Evolutionary conservation across 1,140 invertebrate species (phyloP).

Genomic region (Drosophila nannoptera): DNA sequence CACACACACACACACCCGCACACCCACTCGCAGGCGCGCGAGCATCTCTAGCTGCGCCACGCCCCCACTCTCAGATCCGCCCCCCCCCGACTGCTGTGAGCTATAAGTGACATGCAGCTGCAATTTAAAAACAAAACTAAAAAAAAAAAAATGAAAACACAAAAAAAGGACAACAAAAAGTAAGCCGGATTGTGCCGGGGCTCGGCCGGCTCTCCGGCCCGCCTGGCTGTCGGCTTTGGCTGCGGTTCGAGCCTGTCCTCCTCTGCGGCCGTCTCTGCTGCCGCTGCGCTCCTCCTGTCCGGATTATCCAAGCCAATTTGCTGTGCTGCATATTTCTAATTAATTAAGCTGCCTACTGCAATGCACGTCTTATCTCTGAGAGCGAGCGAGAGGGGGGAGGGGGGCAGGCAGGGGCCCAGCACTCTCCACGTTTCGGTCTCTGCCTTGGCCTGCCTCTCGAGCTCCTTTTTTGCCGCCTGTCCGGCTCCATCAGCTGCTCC

Average conservation of each 20-base stretch:
- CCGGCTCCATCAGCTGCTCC: constrained; percentile 39
- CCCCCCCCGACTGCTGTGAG: constrained; percentile 19
- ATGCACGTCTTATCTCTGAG: constrained; percentile 24
- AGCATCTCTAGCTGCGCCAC: constrained; percentile 12
- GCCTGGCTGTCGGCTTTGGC: neutral
- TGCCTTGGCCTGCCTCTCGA: too few species aligned
- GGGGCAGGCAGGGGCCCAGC: too few species aligned
- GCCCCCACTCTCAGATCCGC: neutral
- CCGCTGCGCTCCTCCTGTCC: constrained; percentile 31
- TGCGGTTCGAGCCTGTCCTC: neutral
- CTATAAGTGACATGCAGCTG: constrained; percentile 71
- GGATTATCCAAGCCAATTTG: constrained; percentile 58
- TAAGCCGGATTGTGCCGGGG: constrained; percentile 25
- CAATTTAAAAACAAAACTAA: constrained; percentile 50
- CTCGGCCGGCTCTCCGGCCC: constrained; percentile 1
- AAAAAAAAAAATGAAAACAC: neutral
- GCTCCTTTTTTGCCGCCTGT: too few species aligned
- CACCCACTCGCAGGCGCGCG: neutral
- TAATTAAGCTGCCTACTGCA: constrained; percentile 64
- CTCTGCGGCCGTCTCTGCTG: constrained; percentile 12
- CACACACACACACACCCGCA: constrained; percentile 51
- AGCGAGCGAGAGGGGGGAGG: neutral
- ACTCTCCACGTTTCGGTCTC: too few species aligned
- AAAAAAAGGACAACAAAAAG: neutral
- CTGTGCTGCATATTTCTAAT: constrained; percentile 67